Evolutionary conservation across 2,797 vertebrate genomes (phyloP).

Genomic region (Mus caroli): DNA sequence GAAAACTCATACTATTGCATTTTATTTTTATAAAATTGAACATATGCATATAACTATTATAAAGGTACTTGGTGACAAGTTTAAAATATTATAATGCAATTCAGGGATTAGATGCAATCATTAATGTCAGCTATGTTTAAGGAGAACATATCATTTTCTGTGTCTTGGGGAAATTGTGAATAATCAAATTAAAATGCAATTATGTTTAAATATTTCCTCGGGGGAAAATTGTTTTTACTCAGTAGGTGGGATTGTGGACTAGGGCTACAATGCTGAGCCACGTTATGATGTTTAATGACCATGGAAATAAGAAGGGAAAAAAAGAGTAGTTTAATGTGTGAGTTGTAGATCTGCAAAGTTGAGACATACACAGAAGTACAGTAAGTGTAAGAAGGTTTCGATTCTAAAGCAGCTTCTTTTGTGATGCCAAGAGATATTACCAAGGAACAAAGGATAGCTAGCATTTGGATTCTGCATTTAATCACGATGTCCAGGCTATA

Average conservation of each 20-base stretch:
- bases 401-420: not conserved
- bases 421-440: not conserved
- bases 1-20: not conserved
- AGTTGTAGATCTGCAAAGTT: not conserved
- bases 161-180: slow-evolving; percentile 35
- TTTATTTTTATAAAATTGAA: slow-evolving; percentile 59
- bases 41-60: not conserved
- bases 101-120: slow-evolving; percentile 38
- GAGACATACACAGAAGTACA: not conserved
- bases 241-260: not conserved
- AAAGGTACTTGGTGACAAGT: slow-evolving; percentile 21
- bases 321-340: not conserved
- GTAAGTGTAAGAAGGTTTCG: not conserved
- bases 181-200: slow-evolving; percentile 53
- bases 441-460: not conserved
- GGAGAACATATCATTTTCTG: not conserved
- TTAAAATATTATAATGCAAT: not conserved
- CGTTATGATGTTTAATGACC: not conserved
- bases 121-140: slow-evolving; percentile 1
- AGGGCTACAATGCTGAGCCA: not conserved
- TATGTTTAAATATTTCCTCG: slow-evolving; percentile 14
- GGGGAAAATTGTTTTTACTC: not conserved
- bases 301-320: not conserved
- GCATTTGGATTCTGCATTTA: not conserved
- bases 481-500: not conserved